phyloP scores from a whole-genome alignment of 1,140 invertebrate species.

The Nylanderia fulva region DNA sequence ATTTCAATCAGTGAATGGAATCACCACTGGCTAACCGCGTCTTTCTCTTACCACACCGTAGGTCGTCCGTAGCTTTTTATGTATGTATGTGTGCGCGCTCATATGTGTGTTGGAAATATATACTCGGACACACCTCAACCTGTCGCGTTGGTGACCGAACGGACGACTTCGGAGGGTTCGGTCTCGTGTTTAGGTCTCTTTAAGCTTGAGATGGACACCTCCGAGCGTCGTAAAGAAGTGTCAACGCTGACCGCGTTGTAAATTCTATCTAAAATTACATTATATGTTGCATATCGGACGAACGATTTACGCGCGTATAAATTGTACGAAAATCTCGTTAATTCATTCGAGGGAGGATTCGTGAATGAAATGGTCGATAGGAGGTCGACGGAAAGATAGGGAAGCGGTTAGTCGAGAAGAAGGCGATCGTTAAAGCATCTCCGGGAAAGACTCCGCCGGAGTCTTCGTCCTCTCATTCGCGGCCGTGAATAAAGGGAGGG shows the following conservation, averaged over 20 bases:
- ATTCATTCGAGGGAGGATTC: neutral
- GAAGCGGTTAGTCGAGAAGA: conserved; percentile 56
- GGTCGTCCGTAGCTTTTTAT: conserved; percentile 50
- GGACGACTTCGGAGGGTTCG: conserved; percentile 72
- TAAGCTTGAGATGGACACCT: conserved; percentile 41
- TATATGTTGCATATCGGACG: neutral
- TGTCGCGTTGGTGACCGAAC: conserved; percentile 79
- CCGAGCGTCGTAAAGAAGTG: conserved; percentile 2
- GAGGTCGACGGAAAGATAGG: conserved; percentile 49
- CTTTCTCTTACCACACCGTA: conserved; percentile 68
- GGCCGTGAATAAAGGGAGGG: conserved; percentile 48
- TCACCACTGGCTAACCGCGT: conserved; percentile 78
- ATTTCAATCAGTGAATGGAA: conserved; percentile 88
- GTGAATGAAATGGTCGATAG: conserved; percentile 36
- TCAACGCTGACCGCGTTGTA: neutral
- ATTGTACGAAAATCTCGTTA: neutral
- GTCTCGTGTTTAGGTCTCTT: conserved; percentile 68
- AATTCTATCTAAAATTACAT: conserved; percentile 23
- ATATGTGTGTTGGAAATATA: conserved; percentile 26
- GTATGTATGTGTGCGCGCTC: conserved; percentile 19
- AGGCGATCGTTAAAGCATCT: conserved; percentile 70
- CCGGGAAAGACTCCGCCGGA: conserved; percentile 45
- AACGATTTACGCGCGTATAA: conserved; percentile 7
- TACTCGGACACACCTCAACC: conserved; percentile 81
- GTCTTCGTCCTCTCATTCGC: conserved; percentile 60